Evolutionary conservation across 37 sponge, comb jelly and placozoan genomes (phyloP).

Genomic region (Dysidea cf. avara): DNA sequence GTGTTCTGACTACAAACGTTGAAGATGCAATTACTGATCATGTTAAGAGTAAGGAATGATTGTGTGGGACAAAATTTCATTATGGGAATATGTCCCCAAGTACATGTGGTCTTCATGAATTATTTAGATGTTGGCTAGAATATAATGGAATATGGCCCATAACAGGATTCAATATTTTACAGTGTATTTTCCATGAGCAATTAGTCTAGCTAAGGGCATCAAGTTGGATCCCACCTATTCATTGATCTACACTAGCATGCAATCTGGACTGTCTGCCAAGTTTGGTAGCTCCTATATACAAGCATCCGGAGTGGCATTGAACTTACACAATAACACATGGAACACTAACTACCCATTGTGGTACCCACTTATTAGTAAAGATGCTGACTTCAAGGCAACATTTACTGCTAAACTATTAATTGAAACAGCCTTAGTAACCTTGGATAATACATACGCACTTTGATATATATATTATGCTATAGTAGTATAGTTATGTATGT

Average conservation of each 20-base stretch:
- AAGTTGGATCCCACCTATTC: background rate
- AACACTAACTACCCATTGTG: constrained; percentile 74
- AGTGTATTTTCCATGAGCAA: constrained; percentile 63
- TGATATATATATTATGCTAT: too few species aligned
- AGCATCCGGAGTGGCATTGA: constrained; percentile 52
- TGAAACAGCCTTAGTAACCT: background rate
- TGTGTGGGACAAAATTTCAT: background rate
- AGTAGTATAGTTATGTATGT: too few species aligned
- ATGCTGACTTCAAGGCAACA: constrained; percentile 51
- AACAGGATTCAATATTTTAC: constrained; percentile 59
- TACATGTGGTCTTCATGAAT: constrained; percentile 76
- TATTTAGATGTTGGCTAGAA: constrained; percentile 73
- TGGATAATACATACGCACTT: too few species aligned
- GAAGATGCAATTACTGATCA: too few species aligned
- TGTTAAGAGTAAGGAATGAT: background rate
- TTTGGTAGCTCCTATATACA: background rate
- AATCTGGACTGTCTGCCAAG: constrained; percentile 24
- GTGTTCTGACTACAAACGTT: too few species aligned
- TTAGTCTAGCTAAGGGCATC: constrained; percentile 23
- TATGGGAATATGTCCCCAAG: constrained; percentile 45
- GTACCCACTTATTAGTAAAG: constrained; percentile 53
- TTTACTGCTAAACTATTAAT: constrained; percentile 13
- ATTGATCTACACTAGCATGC: constrained; percentile 57
- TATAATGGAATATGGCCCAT: constrained; percentile 50
- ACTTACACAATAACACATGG: constrained; percentile 75